Base-by-base conservation (phyloP, 2,113 vertebrate genomes). In the Murina feae region DNA sequence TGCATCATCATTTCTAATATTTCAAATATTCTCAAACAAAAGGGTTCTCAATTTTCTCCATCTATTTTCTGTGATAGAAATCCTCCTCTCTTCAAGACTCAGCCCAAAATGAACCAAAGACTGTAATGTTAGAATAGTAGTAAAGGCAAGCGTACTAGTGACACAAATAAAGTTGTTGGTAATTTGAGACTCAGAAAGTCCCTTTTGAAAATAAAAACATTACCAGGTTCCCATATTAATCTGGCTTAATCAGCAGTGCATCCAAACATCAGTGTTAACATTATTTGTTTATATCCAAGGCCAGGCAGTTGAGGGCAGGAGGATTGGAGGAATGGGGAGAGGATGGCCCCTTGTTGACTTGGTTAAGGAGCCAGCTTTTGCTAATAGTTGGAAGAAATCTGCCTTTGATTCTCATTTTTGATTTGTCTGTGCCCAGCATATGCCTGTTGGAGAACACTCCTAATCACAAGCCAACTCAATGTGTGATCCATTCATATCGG, bases 61-160 rank as follows among this genome's bases (percentile, higher is more conserved):
- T 71, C 71, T 90, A 35, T 78, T 89, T 94, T 91, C 35, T 55
- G 1, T 81, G 63, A 49, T 79, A 94, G 69, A 96, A 84, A 91
- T 71, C 16, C 25, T 53, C 66, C 47, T 78, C 6, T 90, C 74
- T 88, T 60, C 14, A 63, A n/a, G n/a, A 66, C 23, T 74, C 21
- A 74, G 39, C 53, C 44, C 42, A 58, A 42, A 81, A 72, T 7
- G 7, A 92, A 90, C 72, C 86, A 85, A 92, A 96, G 71, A 76
- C 42, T 35, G 51, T 49, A 37, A 74, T 5, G 4, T 21, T 86
- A 75, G 55, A 75, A 60, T 9, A 94, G 1, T 32, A 85, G 13
- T 65, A 49, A 82, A 92, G 17, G 39, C 39, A 83, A 83, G 9
- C 79, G 69, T 76, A 69, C 49, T 55, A 80, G n/a, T 78, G 14